These are phyloP conservation scores for Falco concolor DNA, from an alignment of 2,797 vertebrate genomes.

Conservation along the genomic window DNA sequence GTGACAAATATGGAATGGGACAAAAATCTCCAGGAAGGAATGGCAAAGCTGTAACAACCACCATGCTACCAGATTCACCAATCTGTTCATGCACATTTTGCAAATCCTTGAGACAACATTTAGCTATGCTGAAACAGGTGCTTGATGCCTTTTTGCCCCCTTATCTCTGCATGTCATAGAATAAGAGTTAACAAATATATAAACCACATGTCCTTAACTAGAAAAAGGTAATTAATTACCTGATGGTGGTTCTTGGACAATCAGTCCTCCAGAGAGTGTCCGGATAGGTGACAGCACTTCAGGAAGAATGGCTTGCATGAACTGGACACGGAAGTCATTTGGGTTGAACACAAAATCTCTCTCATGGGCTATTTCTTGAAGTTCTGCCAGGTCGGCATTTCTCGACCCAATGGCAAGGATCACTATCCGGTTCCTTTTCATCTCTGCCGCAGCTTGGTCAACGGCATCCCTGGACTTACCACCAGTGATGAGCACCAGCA, in stretches of 20 bases:
- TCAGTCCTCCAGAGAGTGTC: slow-evolving; percentile 79
- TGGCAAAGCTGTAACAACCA: not conserved
- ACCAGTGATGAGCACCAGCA: slow-evolving; percentile 85
- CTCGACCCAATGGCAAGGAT: slow-evolving; percentile 81
- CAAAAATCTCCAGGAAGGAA: not conserved
- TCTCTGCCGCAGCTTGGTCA: slow-evolving; percentile 69
- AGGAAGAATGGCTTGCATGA: slow-evolving; percentile 67
- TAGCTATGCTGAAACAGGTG: not conserved
- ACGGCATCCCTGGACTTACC: slow-evolving; percentile 86
- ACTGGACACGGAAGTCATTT: slow-evolving; percentile 49
- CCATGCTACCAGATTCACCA: fast-evolving
- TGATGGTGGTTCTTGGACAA: slow-evolving; percentile 73
- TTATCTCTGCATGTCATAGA: not conserved
- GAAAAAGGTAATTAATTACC: slow-evolving; percentile 64
- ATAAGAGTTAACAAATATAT: not conserved
- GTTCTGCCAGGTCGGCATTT: slow-evolving; percentile 74
- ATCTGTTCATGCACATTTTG: not conserved
- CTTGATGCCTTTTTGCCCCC: not conserved
- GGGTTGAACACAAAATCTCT: slow-evolving; percentile 73
- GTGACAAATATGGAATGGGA: not conserved
- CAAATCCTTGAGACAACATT: not conserved
- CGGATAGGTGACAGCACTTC: slow-evolving; percentile 76
- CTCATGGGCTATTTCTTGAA: slow-evolving; percentile 82
- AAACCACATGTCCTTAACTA: not conserved
- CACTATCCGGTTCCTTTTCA: slow-evolving; percentile 80